Conservation (phyloP, 2,797 vertebrate species). For the Microctenopoma lineatum region DNA sequence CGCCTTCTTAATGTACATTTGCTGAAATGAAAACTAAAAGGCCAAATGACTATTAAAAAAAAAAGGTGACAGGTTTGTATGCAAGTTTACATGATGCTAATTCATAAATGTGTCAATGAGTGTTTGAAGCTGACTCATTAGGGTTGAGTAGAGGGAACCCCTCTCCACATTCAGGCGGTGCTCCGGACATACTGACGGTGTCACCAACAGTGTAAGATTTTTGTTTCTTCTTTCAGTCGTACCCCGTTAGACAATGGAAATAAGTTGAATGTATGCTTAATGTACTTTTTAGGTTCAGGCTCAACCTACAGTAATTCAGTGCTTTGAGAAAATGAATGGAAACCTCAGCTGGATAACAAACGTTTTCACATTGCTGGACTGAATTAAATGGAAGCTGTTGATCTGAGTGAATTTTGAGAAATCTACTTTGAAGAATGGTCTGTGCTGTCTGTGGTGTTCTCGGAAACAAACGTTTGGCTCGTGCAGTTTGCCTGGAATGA, state of each 20-base stretch:
- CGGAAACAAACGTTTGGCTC: constrained; percentile 44
- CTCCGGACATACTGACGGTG: constrained; percentile 15
- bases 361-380: constrained; percentile 60
- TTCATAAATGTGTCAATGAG: neutral
- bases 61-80: constrained; percentile 49
- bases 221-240: constrained; percentile 60
- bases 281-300: constrained; percentile 47
- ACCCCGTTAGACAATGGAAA: constrained; percentile 60
- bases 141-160: constrained; percentile 5
- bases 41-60: constrained; percentile 55
- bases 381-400: constrained; percentile 29
- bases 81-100: constrained; percentile 51
- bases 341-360: constrained; percentile 31
- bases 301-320: constrained; percentile 52
- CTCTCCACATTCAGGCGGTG: constrained; percentile 39
- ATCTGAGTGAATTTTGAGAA: constrained; percentile 36
- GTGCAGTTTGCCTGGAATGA: constrained; percentile 52
- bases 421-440: constrained; percentile 45
- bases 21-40: constrained; percentile 51
- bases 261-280: constrained; percentile 75
- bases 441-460: constrained; percentile 45
- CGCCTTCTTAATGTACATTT: constrained; percentile 45
- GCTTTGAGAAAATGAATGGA: constrained; percentile 49
- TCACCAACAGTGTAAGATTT: constrained; percentile 33
- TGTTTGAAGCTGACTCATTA: constrained; percentile 14